These are phyloP conservation scores for Anas bahamensis DNA, from an alignment of 2,797 vertebrate genomes.

Conservation along the genomic window DNA sequence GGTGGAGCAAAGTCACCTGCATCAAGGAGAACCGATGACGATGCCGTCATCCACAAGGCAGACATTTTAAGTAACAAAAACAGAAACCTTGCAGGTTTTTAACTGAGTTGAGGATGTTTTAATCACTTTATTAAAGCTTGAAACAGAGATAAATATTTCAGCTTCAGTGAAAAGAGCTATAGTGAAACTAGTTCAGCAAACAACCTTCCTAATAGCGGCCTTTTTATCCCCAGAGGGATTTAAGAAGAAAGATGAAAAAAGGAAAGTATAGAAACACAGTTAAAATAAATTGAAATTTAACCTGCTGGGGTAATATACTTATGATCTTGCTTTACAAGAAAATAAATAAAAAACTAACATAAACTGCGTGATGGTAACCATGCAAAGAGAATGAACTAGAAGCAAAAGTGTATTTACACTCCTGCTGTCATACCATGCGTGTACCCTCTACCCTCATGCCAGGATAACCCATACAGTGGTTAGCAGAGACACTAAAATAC, in stretches of 20 bases:
- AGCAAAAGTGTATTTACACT: neutral
- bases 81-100: neutral
- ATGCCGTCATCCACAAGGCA: neutral
- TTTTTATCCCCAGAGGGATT: neutral
- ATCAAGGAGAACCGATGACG: neutral
- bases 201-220: neutral
- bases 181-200: neutral
- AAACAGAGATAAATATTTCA: conserved; percentile 14
- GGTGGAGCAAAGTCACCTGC: neutral
- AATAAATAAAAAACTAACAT: neutral
- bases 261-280: neutral
- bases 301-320: neutral
- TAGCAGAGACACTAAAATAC: neutral
- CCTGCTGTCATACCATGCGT: neutral
- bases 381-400: neutral
- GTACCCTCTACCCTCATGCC: neutral
- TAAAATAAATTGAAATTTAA: conserved; percentile 54
- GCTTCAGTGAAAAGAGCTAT: neutral
- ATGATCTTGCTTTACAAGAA: neutral
- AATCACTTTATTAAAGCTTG: neutral
- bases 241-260: conserved; percentile 13
- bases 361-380: neutral
- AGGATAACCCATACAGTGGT: neutral
- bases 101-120: neutral
- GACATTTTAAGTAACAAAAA: neutral